Percentiles rank a stretch among this genome's conserved stretches.
Evolutionary conservation across 2,888 invertebrate species (phyloP).

Genomic region (Hydrotaea diabolus): DNA sequence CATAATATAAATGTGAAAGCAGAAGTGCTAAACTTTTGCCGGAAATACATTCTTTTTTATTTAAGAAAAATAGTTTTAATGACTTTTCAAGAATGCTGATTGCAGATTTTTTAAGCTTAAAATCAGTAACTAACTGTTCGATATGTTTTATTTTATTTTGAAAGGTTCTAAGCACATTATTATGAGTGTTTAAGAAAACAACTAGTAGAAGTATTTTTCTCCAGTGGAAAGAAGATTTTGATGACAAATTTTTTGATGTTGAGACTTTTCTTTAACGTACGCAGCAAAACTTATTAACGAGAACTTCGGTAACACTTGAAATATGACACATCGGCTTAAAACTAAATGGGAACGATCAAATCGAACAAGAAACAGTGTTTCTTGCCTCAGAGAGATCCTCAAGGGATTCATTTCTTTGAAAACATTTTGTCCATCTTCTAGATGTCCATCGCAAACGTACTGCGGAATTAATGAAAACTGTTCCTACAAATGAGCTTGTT

Average conservation of each 20-base stretch:
- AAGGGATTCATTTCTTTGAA: background rate
- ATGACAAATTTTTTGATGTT: background rate
- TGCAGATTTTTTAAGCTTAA: background rate
- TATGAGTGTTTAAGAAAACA: conserved; percentile 1
- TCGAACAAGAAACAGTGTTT: background rate
- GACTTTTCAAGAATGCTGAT: too few relatives aligned
- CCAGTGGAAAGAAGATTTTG: background rate
- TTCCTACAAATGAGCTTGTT: too few relatives aligned
- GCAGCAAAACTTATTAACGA: background rate
- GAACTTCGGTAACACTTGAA: conserved; percentile 1
- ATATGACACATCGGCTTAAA: background rate
- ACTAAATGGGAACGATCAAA: background rate
- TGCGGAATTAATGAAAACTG: too few relatives aligned
- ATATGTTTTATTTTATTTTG: background rate
- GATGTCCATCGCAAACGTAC: too few relatives aligned
- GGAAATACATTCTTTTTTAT: conserved; percentile 2
- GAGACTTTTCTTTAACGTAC: background rate
- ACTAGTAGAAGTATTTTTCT: conserved; percentile 1
- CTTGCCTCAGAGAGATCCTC: background rate
- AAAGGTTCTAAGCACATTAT: background rate
- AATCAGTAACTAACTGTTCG: background rate
- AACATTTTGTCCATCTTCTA: background rate
- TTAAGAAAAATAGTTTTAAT: background rate
- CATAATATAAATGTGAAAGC: background rate
- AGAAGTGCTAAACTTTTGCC: background rate